phyloP scores from a whole-genome alignment of 2,113 vertebrate genomes.

The Heptranchias perlo region DNA sequence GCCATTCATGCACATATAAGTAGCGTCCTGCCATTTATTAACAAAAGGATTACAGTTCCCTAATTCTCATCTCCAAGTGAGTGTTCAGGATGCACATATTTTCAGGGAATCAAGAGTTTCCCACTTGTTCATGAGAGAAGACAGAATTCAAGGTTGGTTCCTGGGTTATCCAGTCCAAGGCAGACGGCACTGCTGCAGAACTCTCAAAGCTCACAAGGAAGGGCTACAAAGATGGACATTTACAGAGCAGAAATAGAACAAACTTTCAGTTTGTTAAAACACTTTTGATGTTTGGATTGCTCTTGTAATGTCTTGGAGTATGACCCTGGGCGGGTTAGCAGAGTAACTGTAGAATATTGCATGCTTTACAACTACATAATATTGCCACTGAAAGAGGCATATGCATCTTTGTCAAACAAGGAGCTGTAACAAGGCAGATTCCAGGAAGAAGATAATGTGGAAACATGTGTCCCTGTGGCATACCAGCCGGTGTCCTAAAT shows the following conservation, averaged over 20 bases:
- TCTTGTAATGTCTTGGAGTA: background rate
- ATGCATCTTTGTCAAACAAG: background rate
- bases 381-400: background rate
- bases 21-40: too few relatives aligned
- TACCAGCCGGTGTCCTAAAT: background rate
- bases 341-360: background rate
- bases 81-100: too few relatives aligned
- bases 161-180: too few relatives aligned
- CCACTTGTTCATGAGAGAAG: too few relatives aligned
- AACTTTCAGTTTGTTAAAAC: background rate
- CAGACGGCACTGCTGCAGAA: too few relatives aligned
- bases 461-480: background rate
- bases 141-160: too few relatives aligned
- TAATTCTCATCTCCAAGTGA: too few relatives aligned
- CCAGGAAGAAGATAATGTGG: background rate
- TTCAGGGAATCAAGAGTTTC: too few relatives aligned
- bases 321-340: background rate
- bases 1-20: too few relatives aligned
- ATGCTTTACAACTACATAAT: background rate
- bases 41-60: too few relatives aligned
- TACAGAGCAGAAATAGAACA: background rate
- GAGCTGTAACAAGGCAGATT: background rate
- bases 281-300: background rate
- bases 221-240: too few relatives aligned
- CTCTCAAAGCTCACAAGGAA: too few relatives aligned